Conservation (phyloP, 2,113 vertebrate genomes). For the Natator depressus region DNA sequence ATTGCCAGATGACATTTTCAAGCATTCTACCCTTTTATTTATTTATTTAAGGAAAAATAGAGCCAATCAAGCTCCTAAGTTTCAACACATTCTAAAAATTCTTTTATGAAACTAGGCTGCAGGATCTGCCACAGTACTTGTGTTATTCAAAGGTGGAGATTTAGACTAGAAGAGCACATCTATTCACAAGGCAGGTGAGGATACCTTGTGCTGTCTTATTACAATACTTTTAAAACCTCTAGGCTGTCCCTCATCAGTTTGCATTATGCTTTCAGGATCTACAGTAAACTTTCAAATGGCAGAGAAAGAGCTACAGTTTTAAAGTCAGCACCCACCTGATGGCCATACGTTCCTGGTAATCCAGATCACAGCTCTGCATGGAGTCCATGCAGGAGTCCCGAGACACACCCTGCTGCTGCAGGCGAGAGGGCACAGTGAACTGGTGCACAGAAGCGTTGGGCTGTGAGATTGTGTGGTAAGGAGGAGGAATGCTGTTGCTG, state of each 20-base stretch:
- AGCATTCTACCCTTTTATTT: not conserved
- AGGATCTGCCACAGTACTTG: not conserved
- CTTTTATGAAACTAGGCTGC: not conserved
- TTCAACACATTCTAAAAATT: not conserved
- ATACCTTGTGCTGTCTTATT: fast-evolving
- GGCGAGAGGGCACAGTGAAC: slow-evolving; percentile 83
- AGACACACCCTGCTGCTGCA: slow-evolving; percentile 81
- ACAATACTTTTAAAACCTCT: not conserved
- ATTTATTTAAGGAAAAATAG: not conserved
- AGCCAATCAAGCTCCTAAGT: not conserved
- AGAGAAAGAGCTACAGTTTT: not conserved
- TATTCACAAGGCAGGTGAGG: fast-evolving
- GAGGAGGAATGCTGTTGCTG: slow-evolving; percentile 92
- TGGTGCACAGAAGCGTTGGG: slow-evolving; percentile 95
- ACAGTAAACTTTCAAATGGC: fast-evolving
- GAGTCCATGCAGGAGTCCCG: slow-evolving; percentile 86
- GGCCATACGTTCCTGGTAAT: slow-evolving; percentile 84
- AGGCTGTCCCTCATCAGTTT: not conserved
- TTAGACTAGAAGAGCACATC: not conserved
- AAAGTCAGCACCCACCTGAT: slow-evolving; percentile 82
- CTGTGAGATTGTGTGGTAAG: slow-evolving; percentile 90
- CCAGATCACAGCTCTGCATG: slow-evolving; percentile 87
- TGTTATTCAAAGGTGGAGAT: not conserved
- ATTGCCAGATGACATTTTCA: not conserved
- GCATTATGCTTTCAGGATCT: fast-evolving